phyloP scores from a whole-genome alignment of 2,888 invertebrate genomes.

The Eulithis prunata region DNA sequence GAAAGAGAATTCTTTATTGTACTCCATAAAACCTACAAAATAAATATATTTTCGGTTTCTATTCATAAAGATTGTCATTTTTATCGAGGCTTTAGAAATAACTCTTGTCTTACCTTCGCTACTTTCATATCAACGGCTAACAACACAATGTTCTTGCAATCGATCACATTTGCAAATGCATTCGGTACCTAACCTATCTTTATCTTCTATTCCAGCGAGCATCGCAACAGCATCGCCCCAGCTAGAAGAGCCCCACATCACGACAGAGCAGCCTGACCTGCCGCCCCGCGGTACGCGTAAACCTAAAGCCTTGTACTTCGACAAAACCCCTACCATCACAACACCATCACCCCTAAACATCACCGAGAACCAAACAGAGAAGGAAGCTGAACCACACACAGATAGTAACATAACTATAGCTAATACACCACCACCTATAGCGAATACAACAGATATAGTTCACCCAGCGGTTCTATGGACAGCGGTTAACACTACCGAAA shows the following conservation, averaged over 20 bases:
- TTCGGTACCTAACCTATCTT: background rate
- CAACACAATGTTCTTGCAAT: background rate
- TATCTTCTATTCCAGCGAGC: constrained; percentile 64
- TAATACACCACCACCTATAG: constrained; percentile 42
- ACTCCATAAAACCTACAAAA: no score
- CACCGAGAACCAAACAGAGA: constrained; percentile 51
- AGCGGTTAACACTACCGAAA: constrained; percentile 53
- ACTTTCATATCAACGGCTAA: no score
- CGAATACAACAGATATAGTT: constrained; percentile 50
- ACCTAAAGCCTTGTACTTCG: constrained; percentile 73
- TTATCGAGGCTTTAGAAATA: no score
- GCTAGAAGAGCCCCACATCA: constrained; percentile 63
- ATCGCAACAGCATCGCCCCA: constrained; percentile 69
- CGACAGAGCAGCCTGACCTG: constrained; percentile 56
- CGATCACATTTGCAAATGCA: background rate
- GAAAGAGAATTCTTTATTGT: no score
- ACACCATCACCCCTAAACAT: constrained; percentile 51
- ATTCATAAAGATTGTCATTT: no score
- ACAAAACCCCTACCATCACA: constrained; percentile 58
- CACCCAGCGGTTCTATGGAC: constrained; percentile 66
- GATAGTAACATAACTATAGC: constrained; percentile 45
- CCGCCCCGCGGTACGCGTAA: constrained; percentile 56
- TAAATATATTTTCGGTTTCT: no score
- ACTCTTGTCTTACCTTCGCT: no score
- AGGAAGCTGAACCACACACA: constrained; percentile 32